Conservation (phyloP, 1,140 invertebrate species). For the Metaphire vulgaris region DNA sequence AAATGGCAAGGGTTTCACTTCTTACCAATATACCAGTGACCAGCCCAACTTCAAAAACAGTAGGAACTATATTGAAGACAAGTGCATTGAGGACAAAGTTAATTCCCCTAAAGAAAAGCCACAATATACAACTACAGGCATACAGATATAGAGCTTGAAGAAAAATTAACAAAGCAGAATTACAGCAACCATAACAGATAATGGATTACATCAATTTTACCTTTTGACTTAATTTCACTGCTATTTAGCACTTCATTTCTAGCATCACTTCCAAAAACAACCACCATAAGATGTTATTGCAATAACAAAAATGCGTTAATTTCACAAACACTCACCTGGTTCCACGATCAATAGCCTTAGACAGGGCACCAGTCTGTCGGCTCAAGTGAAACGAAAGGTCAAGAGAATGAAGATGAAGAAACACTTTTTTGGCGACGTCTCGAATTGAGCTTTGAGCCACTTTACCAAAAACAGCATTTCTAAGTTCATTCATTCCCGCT, state of each 20-base stretch:
- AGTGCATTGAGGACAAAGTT: conserved; percentile 94
- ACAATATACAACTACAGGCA: no score
- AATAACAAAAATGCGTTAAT: no score
- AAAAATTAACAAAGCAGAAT: no score
- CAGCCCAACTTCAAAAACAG: conserved; percentile 83
- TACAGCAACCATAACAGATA: no score
- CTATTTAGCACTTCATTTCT: no score
- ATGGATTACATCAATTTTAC: no score
- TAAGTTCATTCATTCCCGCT: conserved; percentile 86
- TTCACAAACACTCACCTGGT: conserved; percentile 54
- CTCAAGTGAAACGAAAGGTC: conserved; percentile 91
- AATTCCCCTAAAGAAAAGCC: conserved; percentile 74
- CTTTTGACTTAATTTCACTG: no score
- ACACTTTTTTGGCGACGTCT: conserved; percentile 88
- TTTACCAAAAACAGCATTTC: conserved; percentile 95
- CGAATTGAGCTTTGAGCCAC: conserved; percentile 97
- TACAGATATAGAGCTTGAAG: no score
- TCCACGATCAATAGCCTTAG: conserved; percentile 63
- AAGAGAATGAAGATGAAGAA: conserved; percentile 90
- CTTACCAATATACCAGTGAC: conserved; percentile 81
- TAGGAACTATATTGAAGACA: conserved; percentile 96
- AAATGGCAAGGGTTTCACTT: no score
- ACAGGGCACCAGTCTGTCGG: conserved; percentile 83
- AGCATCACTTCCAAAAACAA: no score
- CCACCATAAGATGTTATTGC: no score